phyloP scores from a whole-genome alignment of 1,140 invertebrate species.

The Andrena cerasifolii region DNA sequence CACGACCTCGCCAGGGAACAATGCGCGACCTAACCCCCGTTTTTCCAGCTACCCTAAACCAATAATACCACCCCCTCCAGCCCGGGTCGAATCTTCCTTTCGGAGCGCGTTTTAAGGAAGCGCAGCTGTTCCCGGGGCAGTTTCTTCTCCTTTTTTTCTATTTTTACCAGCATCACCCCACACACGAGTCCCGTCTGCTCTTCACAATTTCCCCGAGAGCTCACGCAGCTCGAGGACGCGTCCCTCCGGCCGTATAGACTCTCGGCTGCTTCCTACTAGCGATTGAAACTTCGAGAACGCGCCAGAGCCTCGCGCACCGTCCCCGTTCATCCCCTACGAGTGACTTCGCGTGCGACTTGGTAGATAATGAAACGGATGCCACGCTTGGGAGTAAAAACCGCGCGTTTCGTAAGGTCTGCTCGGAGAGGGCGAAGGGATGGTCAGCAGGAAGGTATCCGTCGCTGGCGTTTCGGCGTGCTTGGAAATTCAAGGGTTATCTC shows the following conservation, averaged over 20 bases:
- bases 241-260: no score
- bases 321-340: no score
- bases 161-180: slow-evolving; percentile 50
- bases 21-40: slow-evolving; percentile 32
- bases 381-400: not conserved
- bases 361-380: not conserved
- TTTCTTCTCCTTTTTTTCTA: slow-evolving; percentile 35
- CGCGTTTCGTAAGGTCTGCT: not conserved
- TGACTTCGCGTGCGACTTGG: no score
- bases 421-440: not conserved
- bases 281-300: no score
- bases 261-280: not conserved
- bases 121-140: slow-evolving; percentile 55
- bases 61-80: slow-evolving; percentile 59
- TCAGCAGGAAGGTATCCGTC: slow-evolving; percentile 34
- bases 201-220: slow-evolving; percentile 23
- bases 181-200: not conserved
- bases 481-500: slow-evolving; percentile 53
- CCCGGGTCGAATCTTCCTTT: slow-evolving; percentile 31
- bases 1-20: slow-evolving; percentile 8
- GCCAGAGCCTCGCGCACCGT: no score
- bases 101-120: slow-evolving; percentile 54
- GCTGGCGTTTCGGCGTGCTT: slow-evolving; percentile 35
- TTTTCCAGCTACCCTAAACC: slow-evolving; percentile 62
- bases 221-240: no score